A percentile compares a stretch with the other conserved stretches of the same genome.
Conservation (phyloP, 2,888 invertebrate species). For the Dendrolimus houi region DNA sequence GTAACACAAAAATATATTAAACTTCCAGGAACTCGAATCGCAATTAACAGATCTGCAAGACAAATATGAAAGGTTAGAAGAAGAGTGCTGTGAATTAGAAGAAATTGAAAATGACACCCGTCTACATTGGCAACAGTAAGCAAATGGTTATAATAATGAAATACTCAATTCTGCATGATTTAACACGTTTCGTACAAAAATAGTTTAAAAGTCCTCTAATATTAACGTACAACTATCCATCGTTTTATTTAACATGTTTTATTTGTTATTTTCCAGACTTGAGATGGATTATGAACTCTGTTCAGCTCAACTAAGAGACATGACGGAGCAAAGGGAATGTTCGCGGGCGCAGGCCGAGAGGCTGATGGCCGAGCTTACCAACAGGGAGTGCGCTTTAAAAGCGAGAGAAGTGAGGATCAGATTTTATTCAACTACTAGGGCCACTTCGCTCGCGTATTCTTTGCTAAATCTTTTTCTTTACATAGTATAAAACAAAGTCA, state of each 20-base stretch:
- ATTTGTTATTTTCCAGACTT: constrained; percentile 42
- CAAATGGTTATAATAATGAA: constrained; percentile 9
- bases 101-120: constrained; percentile 86
- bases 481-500: too few relatives aligned
- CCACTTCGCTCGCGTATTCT: too few relatives aligned
- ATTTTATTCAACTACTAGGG: background rate
- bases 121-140: constrained; percentile 77
- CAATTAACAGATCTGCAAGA: constrained; percentile 76
- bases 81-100: constrained; percentile 84
- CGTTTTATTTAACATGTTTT: too few relatives aligned
- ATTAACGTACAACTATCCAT: too few relatives aligned
- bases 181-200: too few relatives aligned
- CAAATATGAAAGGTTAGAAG: constrained; percentile 80
- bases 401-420: constrained; percentile 61
- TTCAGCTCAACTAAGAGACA: constrained; percentile 76
- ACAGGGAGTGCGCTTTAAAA: constrained; percentile 67
- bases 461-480: too few relatives aligned
- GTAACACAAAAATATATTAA: background rate
- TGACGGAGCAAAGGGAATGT: constrained; percentile 75
- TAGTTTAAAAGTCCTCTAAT: too few relatives aligned
- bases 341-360: constrained; percentile 68
- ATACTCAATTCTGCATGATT: too few relatives aligned
- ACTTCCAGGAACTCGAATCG: constrained; percentile 63
- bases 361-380: constrained; percentile 47
- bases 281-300: constrained; percentile 79